These are phyloP conservation scores for Drosophila serrata DNA, from an alignment of 1,140 invertebrate species.

Conservation along the genomic window DNA sequence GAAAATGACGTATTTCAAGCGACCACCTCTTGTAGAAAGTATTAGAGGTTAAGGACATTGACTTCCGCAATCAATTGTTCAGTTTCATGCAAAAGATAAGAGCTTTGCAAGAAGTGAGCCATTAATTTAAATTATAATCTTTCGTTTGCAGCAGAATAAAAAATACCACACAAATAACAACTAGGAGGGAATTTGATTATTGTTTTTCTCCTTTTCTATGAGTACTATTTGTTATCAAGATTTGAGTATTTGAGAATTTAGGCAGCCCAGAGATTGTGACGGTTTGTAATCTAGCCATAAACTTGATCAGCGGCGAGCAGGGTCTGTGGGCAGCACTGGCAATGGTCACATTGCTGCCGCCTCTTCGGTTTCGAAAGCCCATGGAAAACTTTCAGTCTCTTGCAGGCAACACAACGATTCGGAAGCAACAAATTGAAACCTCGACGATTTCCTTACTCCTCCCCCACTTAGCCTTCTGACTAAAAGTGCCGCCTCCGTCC, in stretches of 20 bases:
- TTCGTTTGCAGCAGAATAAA: neutral
- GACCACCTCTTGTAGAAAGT: constrained; percentile 2
- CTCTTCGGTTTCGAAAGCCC: constrained; percentile 17
- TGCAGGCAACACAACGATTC: constrained; percentile 35
- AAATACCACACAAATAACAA: neutral
- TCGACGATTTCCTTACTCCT: constrained; percentile 4
- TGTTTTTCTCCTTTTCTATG: neutral
- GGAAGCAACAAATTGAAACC: constrained; percentile 35
- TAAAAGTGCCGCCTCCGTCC: constrained; percentile 11
- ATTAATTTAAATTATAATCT: neutral
- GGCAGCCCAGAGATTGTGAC: neutral
- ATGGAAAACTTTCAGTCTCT: constrained; percentile 49
- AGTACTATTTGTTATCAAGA: neutral
- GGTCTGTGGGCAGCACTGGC: constrained; percentile 24
- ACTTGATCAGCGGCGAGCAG: neutral
- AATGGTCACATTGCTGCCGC: constrained; percentile 41
- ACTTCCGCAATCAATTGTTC: neutral
- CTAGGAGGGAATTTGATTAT: neutral
- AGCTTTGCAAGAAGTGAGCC: neutral
- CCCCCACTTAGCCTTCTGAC: constrained; percentile 14
- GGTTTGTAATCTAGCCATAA: constrained; percentile 5
- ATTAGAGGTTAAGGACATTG: constrained; percentile 28
- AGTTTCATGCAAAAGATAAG: constrained; percentile 1
- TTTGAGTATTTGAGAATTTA: neutral
- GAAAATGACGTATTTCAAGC: constrained; percentile 15